Evolutionary conservation across 2,888 invertebrate genomes (phyloP).

Genomic region (Macrophya annulata): DNA sequence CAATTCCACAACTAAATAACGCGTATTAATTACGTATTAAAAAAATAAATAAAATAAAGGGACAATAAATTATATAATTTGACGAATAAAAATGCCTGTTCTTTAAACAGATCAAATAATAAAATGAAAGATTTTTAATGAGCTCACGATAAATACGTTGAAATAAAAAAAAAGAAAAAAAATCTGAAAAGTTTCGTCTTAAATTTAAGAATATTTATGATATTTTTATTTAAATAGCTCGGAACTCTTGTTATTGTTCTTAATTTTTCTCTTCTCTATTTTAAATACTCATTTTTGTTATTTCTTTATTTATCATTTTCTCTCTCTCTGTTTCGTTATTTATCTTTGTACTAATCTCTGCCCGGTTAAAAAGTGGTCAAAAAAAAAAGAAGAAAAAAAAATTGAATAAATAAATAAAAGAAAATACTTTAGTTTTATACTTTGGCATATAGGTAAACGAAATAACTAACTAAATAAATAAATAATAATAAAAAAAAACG

Average conservation of each 20-base stretch:
- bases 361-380: not conserved
- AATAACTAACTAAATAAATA: too few species aligned
- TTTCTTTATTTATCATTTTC: not conserved
- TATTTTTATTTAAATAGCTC: not conserved
- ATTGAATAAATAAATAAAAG: too few species aligned
- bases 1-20: not conserved
- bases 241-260: not conserved
- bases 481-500: too few species aligned
- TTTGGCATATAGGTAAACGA: not conserved
- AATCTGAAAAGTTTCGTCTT: not conserved
- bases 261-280: not conserved
- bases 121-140: not conserved
- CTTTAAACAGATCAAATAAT: not conserved
- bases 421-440: not conserved
- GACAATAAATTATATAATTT: constrained; percentile 35
- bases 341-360: not conserved
- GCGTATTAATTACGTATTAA: not conserved
- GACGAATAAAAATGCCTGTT: not conserved
- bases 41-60: not conserved
- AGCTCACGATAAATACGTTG: not conserved
- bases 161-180: not conserved
- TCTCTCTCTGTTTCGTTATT: not conserved
- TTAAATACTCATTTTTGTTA: not conserved
- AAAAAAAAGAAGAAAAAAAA: not conserved
- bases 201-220: not conserved